phyloP scores from a whole-genome alignment of 2,113 vertebrate species.

The Protobothrops flavoviridis region DNA sequence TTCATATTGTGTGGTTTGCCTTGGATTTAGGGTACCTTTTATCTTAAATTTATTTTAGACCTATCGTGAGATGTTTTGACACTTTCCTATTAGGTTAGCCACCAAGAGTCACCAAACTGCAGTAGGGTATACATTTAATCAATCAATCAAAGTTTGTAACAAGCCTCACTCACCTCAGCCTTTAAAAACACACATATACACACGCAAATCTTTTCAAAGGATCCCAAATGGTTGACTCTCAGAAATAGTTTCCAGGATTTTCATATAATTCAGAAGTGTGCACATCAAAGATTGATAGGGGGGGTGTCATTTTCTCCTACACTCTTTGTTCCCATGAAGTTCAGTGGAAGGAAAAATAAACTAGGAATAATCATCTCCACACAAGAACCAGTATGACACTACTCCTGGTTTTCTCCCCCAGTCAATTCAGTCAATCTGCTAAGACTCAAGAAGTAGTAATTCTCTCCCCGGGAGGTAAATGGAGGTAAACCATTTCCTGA shows the following conservation, averaged over 20 bases:
- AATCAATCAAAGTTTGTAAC: neutral
- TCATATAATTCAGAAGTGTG: neutral
- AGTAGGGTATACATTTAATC: neutral
- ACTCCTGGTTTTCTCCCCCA: neutral
- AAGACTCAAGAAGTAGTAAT: neutral
- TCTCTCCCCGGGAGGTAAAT: neutral
- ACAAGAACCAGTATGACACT: neutral
- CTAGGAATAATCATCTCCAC: neutral
- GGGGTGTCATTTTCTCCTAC: neutral
- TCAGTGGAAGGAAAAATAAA: neutral
- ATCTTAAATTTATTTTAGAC: no score
- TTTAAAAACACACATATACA: neutral
- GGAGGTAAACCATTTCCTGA: slow-evolving; percentile 67
- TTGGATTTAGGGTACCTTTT: no score
- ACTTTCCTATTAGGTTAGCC: neutral
- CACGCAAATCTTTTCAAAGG: neutral
- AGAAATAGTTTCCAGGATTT: neutral
- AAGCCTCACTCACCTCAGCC: neutral
- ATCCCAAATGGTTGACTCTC: neutral
- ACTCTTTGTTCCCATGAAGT: neutral
- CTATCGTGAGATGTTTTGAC: no score
- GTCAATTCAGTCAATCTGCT: neutral
- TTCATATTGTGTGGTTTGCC: no score
- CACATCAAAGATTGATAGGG: neutral
- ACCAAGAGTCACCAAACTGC: neutral